Conservation (phyloP, 2,113 vertebrate species). For the Cynopterus brachyotis region DNA sequence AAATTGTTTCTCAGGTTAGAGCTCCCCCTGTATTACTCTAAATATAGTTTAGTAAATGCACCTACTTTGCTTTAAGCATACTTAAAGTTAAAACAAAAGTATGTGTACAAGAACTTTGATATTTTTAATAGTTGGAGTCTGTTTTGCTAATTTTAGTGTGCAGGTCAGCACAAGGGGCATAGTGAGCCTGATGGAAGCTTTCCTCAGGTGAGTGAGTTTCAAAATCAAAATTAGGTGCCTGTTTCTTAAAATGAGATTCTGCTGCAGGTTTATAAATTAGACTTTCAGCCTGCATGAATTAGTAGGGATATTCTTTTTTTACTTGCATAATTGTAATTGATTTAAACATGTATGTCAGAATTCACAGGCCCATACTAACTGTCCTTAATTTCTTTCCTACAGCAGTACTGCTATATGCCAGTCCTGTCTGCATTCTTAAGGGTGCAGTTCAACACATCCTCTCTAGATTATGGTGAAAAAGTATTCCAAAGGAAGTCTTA, state of each 20-base stretch:
- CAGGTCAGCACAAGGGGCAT: slow-evolving; percentile 83
- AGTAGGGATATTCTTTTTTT: slow-evolving; percentile 90
- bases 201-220: slow-evolving; percentile 86
- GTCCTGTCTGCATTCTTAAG: slow-evolving; percentile 99
- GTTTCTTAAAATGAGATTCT: slow-evolving; percentile 83
- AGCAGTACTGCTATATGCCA: slow-evolving; percentile 99
- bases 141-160: slow-evolving; percentile 84
- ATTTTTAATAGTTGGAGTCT: slow-evolving; percentile 85
- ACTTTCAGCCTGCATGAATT: slow-evolving; percentile 95
- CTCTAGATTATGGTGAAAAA: slow-evolving; percentile 99
- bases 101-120: slow-evolving; percentile 80
- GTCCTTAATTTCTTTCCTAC: slow-evolving; percentile 99
- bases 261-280: slow-evolving; percentile 87
- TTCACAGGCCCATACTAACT: slow-evolving; percentile 99
- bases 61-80: slow-evolving; percentile 75
- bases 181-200: slow-evolving; percentile 85
- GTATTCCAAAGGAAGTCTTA: slow-evolving; percentile 94
- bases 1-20: slow-evolving; percentile 81
- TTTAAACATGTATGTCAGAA: slow-evolving; percentile 97
- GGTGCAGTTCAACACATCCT: slow-evolving; percentile 99
- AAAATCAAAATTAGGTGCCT: slow-evolving; percentile 82
- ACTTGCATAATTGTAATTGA: slow-evolving; percentile 97
- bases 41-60: slow-evolving; percentile 80
- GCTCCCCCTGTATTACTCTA: slow-evolving; percentile 75
- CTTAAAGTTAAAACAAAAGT: slow-evolving; percentile 76